Evolutionary conservation across 2,113 vertebrate species (phyloP), one percentile per base, ranked within the genome.

Genomic region (Beaufortia kweichowensis): DNA sequence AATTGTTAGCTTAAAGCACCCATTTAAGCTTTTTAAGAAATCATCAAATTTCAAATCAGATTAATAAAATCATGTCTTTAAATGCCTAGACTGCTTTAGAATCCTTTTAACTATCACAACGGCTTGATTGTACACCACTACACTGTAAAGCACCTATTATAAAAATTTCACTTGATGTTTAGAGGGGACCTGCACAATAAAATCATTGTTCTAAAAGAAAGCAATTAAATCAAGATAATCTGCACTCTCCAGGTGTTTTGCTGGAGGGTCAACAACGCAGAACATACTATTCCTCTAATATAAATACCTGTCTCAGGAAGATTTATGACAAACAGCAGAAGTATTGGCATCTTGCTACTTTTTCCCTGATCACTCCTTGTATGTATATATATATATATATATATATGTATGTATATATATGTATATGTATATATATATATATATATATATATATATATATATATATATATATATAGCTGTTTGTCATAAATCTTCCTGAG

Each of bases 61-160:
- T 84, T 53, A 60, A 60, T 68, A 19, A n/a, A n/a, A n/a, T 75
- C 55, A 21, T 59, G 56, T 71, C 23, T 55, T 63, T 76, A 28
- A 46, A 55, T 87, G 84, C 85, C 86, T 87, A 83, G 65, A 41
- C 11, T 76, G 81, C 87, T 70, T 82, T 81, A 88, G 81, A 55
- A 67, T 76, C 78, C 74, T 24, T 81, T 87, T 82, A 85, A 76
- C 63, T 48, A 53, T 76, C 46, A 89, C 85, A 91, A 89, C 89
- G 86, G 86, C 73, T 64, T 17, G 80, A 87, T 78, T 89, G 89
- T 91, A 26, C 59, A 9, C 62, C 12, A 19, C 61, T 79, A 76
- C 63, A 67, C 78, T 75, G 35, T 59, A 63, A 57, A 69, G 76
- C 57, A 64, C 39, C 5, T n/a, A 74, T 64, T 35, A 7, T 46